These are phyloP conservation scores for Leptonema lineaticorne DNA, from an alignment of 1,140 invertebrate genomes.

Conservation along the genomic window DNA sequence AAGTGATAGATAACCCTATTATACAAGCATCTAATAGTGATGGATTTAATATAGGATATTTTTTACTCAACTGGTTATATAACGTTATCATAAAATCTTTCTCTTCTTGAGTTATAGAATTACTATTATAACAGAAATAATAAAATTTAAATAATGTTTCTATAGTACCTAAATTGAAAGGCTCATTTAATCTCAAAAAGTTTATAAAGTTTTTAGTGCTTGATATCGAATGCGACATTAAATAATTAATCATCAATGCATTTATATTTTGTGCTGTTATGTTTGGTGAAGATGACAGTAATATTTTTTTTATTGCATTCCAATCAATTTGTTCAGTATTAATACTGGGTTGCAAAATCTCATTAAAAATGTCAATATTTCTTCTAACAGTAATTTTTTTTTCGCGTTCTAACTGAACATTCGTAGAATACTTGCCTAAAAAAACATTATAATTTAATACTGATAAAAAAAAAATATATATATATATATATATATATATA, in stretches of 20 bases:
- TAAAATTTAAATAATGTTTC: conserved; percentile 59
- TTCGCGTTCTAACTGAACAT: too few species aligned
- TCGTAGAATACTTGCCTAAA: too few species aligned
- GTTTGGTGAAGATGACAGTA: conserved; percentile 44
- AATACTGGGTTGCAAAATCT: not conserved
- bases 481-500: too few species aligned
- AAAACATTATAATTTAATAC: too few species aligned
- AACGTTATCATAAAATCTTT: conserved; percentile 57
- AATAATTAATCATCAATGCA: conserved; percentile 57
- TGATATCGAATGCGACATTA: too few species aligned
- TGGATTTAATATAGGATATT: conserved; percentile 61
- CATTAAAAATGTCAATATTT: not conserved
- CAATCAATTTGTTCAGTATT: conserved; percentile 42
- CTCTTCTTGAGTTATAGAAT: conserved; percentile 51
- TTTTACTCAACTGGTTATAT: conserved; percentile 56
- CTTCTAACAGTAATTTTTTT: not conserved
- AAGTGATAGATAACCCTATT: conserved; percentile 61
- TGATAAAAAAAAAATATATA: too few species aligned
- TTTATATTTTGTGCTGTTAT: conserved; percentile 58
- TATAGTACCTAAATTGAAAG: conserved; percentile 57
- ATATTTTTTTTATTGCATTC: conserved; percentile 45
- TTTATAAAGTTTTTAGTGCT: conserved; percentile 58
- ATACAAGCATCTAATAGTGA: conserved; percentile 60
- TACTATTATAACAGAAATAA: conserved; percentile 46
- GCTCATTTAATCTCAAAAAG: conserved; percentile 53